Evolutionary conservation across 2,113 vertebrate genomes (phyloP), one percentile per base, ranked within the genome.

Genomic region (Neofelis nebulosa): DNA sequence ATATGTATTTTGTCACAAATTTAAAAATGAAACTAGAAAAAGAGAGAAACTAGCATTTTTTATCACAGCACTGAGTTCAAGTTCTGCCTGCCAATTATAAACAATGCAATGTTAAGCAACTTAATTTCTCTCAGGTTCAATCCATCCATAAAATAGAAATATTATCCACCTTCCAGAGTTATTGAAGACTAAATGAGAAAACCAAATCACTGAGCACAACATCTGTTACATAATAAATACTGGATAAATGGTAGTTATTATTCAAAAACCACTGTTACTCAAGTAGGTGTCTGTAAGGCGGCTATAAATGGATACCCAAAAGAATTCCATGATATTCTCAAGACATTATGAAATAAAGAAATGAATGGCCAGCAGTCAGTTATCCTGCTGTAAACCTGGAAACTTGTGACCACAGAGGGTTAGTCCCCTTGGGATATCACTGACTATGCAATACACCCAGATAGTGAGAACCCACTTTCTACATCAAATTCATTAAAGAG

Each of bases 191-290:
- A 88, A 94, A 55, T 66, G 18, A 76, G 29, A 92, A 55, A 97
- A 76, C 14, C 16, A 38, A 96, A 86, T 87, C 83, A 82, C 23
- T 82, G 68, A 94, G 57, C 36, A 90, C 29, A 94, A 55, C 66
- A 89, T 65, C 52, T 94, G 29, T 93, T 95, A 97, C 14, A 88
- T 95, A 97, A 97, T 88, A 96, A 97, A 96, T 63, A 91, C 66
- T 79, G 50, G 81, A 66, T 85, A 96, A 89, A 88, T 27, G 79
- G 79, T 95, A 88, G 88, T 76, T 89, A 52, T 57, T 92, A 89
- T 66, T 95, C 41, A 94, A 94, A 96, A 97, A 76, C 61, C 52
- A 96, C 5, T 85, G 66, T 89, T 97, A 93, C 55, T 98, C 33
- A 57, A 93, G 95, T 82, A 98, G 93, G 91, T 95, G 69, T 95